These are phyloP conservation scores for Eueides isabella DNA, from an alignment of 1,140 invertebrate species.

Conservation along the genomic window DNA sequence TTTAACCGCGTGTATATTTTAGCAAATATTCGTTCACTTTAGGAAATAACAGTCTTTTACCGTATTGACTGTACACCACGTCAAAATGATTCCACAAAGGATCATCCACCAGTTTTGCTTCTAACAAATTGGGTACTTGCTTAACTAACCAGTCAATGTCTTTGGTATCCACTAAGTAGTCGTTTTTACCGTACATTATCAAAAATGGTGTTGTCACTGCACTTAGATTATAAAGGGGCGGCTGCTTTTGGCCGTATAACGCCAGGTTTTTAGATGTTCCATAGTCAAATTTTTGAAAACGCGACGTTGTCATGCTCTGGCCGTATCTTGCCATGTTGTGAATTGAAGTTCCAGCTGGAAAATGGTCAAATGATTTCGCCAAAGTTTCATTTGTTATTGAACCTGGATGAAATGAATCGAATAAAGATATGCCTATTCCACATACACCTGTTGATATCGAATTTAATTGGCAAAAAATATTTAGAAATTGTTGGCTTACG, in stretches of 20 bases:
- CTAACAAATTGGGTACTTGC: slow-evolving; percentile 58
- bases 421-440: slow-evolving; percentile 18
- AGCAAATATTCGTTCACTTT: slow-evolving; percentile 61
- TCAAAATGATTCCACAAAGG: slow-evolving; percentile 70
- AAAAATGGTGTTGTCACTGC: slow-evolving; percentile 76
- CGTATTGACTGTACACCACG: slow-evolving; percentile 54
- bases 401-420: slow-evolving; percentile 53
- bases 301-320: slow-evolving; percentile 72
- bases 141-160: slow-evolving; percentile 60
- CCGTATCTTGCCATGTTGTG: slow-evolving; percentile 86
- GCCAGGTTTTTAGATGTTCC: slow-evolving; percentile 75
- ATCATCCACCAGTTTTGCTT: slow-evolving; percentile 50
- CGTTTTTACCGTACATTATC: slow-evolving; percentile 61
- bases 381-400: slow-evolving; percentile 53
- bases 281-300: slow-evolving; percentile 82
- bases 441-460: slow-evolving; percentile 44
- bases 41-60: slow-evolving; percentile 53
- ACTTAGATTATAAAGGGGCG: slow-evolving; percentile 81
- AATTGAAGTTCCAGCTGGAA: slow-evolving; percentile 88
- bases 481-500: slow-evolving; percentile 47
- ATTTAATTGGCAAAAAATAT: slow-evolving; percentile 51
- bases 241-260: slow-evolving; percentile 74
- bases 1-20: slow-evolving; percentile 41
- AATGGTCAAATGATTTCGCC: slow-evolving; percentile 81
- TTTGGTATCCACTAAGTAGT: slow-evolving; percentile 57